phyloP scores from a whole-genome alignment of 2,797 vertebrate species.

The Sebastes jordani region DNA sequence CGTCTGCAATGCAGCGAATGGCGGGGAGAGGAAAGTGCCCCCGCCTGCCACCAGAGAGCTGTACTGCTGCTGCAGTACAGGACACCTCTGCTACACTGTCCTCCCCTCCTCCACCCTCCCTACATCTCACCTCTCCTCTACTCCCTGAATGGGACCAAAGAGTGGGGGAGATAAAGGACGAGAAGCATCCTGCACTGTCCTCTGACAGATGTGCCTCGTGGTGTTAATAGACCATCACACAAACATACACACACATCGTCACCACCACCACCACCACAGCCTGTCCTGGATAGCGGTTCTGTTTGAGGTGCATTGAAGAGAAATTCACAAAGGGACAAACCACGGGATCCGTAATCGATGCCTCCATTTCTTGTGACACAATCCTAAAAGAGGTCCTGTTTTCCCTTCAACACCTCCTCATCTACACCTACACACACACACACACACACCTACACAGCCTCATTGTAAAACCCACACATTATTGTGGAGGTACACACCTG shows the following conservation, averaged over 20 bases:
- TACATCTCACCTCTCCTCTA: slow-evolving; percentile 29
- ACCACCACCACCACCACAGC: background rate
- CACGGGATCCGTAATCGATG: background rate
- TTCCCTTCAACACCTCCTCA: slow-evolving; percentile 15
- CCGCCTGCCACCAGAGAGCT: slow-evolving; percentile 49
- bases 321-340: slow-evolving; percentile 2
- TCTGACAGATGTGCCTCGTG: slow-evolving; percentile 31
- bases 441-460: background rate
- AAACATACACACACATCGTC: background rate
- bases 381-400: background rate
- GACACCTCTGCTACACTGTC: slow-evolving; percentile 48
- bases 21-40: slow-evolving; percentile 28
- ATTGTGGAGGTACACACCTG: slow-evolving; percentile 35
- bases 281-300: slow-evolving; percentile 22
- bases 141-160: slow-evolving; percentile 18
- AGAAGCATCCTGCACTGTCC: slow-evolving; percentile 15
- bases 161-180: slow-evolving; percentile 1
- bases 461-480: slow-evolving; percentile 26
- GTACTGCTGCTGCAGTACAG: slow-evolving; percentile 54
- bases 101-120: background rate
- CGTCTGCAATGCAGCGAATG: slow-evolving; percentile 75
- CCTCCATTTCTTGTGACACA: background rate
- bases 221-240: background rate
- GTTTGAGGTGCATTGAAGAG: background rate
- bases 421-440: background rate